Evolutionary conservation across 2,113 vertebrate genomes (phyloP).

Genomic region (Oncorhynchus tshawytscha): DNA sequence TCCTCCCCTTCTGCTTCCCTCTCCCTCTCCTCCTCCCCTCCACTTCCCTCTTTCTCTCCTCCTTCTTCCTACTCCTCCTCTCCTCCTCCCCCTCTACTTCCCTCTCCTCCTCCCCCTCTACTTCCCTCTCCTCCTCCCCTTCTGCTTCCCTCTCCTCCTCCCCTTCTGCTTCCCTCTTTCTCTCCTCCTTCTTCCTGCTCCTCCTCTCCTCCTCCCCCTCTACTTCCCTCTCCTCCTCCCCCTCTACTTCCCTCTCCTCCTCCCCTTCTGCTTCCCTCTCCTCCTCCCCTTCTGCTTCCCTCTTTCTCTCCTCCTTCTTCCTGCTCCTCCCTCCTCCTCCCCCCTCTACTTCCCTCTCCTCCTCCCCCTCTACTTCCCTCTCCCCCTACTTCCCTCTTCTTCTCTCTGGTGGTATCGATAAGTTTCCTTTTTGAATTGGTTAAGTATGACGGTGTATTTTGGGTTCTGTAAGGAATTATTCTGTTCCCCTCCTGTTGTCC

Average conservation of each 20-base stretch:
- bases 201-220: constrained; percentile 9
- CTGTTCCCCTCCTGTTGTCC: constrained; percentile 32
- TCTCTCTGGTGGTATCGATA: neutral
- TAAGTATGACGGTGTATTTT: constrained; percentile 26
- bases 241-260: constrained; percentile 26
- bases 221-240: constrained; percentile 21
- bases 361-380: constrained; percentile 30
- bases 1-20: too few relatives aligned
- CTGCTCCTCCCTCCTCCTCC: neutral
- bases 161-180: neutral
- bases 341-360: neutral
- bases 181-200: too few relatives aligned
- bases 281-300: constrained; percentile 29
- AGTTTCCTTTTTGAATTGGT: constrained; percentile 7
- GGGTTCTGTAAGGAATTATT: constrained; percentile 25
- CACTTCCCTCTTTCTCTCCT: too few relatives aligned
- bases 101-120: neutral
- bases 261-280: neutral
- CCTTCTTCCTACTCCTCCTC: neutral
- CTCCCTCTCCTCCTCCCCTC: too few relatives aligned
- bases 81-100: neutral
- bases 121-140: neutral
- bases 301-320: too few relatives aligned
- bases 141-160: neutral
- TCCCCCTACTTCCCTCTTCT: constrained; percentile 23